Evolutionary conservation across 2,888 invertebrate genomes (phyloP), one percentile per base, ranked within the genome.

Genomic region (Axea sp.): DNA sequence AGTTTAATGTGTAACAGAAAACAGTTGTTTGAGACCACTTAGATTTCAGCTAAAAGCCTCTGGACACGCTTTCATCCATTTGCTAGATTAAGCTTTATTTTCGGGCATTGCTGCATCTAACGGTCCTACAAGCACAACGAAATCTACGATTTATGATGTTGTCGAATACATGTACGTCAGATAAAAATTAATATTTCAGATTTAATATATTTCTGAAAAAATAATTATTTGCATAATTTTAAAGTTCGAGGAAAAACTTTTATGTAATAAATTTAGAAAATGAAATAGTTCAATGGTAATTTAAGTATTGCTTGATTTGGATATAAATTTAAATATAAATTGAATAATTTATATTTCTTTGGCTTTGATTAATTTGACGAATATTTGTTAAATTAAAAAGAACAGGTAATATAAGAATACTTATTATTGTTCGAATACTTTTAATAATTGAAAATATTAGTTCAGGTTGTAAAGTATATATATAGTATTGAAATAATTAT

Each of bases 1-100:
- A 76, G 62, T 76, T 75, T 75, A 72, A 75, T 73, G 60, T 69
- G 68, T 69, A 73, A 73, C 73, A 75, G 75, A 69, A 75, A 76
- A 74, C 73, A 64, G 67, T 76, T 73, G 73, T 71, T 73, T 30
- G 69, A 37, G 73, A 75, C 78, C 77, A 79, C 78, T 80, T 80
- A 75, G 78, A 79, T 78, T 72, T 75, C 60, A 43, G 64, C 77
- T 79, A 76, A 80, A 80, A 80, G 78, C 78, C 74, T 76, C 75
- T 71, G 73, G 71, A 59, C 68, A 49, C 64, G 62, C 59, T 74
- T 73, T 68, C 72, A 64, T 64, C 71, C 71, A 68, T 76, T 76
- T 76, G 67, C 55, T 65, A 68, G 65, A 74, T 76, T 72, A 74
- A 74, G 68, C 74, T 74, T 68, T 74, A 74, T 74, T 72, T 73